Evolutionary conservation across 1,140 invertebrate species (phyloP), one percentile per base, ranked within the genome.

Genomic region (Rhizoglyphus robini): DNA sequence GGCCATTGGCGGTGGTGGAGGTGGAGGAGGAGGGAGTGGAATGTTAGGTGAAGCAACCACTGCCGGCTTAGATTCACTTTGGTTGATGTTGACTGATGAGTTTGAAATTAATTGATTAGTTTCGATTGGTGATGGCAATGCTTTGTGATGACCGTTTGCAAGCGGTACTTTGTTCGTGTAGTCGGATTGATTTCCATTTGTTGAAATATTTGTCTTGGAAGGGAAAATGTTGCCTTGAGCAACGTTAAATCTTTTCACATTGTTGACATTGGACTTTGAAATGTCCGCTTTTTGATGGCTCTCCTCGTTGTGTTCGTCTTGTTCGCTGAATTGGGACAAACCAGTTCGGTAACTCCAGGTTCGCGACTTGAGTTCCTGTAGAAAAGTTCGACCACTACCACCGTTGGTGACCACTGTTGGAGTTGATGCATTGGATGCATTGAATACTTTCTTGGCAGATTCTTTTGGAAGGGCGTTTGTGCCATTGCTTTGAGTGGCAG

Each of bases 271-370:
- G 51, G 8, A 8, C 8, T 27, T 54, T n/a, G n/a, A n/a, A n/a
- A n/a, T n/a, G n/a, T n/a, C n/a, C n/a, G n/a, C 8, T 32, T 54
- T 8, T 54, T 54, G 51, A 54, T 27, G 51, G 8, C 15, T 54
- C 51, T 54, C 15, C 51, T 54, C 8, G 23, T 54, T 15, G 15
- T 11, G 8, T 20, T 54, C 51, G 8, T 54, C 20, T 32, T 54
- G 23, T 25, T 54, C 51, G n/a, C n/a, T n/a, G 31, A 8, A 54
- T 54, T 25, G 23, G 8, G 51, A 54, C 51, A 54, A 32, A 27
- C 51, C 51, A 8, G 51, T 54, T 8, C 51, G 51, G 23, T 54
- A 23, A 54, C 51, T 54, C 51, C 51, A 54, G 8, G 51, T 54
- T 25, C 51, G 51, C 8, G 51, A 54, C 23, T 54, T 54, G 8